Percentiles rank a stretch among this genome's conserved stretches.
Conservation (phyloP, 2,113 vertebrate genomes). For the Propithecus coquereli region DNA sequence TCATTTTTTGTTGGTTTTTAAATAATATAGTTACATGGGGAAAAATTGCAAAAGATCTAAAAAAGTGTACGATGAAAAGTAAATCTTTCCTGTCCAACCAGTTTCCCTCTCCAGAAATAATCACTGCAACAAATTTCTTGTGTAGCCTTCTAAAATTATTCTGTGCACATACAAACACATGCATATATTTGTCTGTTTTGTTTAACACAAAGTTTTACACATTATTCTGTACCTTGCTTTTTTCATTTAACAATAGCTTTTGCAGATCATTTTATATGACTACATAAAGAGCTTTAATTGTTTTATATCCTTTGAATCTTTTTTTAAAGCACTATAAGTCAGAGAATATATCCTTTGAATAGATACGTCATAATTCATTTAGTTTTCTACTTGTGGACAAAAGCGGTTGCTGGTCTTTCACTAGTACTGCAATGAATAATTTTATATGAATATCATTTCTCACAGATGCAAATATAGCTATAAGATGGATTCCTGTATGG, state of each 20-base stretch:
- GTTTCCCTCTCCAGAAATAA: background rate
- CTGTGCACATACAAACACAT: background rate
- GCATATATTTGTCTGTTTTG: background rate
- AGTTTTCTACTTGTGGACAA: background rate
- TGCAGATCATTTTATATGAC: background rate
- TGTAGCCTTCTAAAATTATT: background rate
- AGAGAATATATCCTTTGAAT: background rate
- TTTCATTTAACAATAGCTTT: background rate
- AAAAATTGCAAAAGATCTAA: background rate
- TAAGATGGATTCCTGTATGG: background rate
- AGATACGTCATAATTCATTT: background rate
- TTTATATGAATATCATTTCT: background rate
- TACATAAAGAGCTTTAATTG: background rate
- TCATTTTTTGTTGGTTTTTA: conserved; percentile 39
- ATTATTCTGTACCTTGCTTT: background rate
- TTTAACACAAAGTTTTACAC: background rate
- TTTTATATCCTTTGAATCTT: background rate
- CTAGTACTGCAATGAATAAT: background rate
- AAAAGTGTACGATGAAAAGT: background rate
- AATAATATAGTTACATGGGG: background rate
- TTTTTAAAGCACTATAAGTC: too few relatives aligned
- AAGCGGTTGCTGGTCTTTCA: background rate
- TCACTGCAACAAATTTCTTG: background rate
- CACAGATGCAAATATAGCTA: background rate
- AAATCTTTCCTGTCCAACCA: background rate